Base-by-base conservation (phyloP, 2,113 vertebrate species). In the Mustelus asterias region DNA sequence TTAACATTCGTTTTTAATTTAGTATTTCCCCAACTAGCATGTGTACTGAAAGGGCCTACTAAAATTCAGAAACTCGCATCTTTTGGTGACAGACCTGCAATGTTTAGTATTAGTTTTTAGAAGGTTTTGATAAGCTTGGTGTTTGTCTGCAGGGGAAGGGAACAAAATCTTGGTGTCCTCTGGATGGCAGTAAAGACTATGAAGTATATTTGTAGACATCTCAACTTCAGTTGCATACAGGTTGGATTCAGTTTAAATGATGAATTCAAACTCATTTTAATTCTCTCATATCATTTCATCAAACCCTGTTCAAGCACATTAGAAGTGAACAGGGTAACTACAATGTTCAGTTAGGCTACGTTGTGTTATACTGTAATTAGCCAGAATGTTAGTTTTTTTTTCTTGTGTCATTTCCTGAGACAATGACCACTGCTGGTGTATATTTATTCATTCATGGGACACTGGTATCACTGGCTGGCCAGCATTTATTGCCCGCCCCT, bases 161-260 rank as follows among this genome's bases (percentile, higher is more conserved):
- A 3, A 16, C 69, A 33, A 95, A 29, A 72, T 29, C 41, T 72
- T 76, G 44, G 24, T 94, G 94, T 72, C 94, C 65, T 72, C 67
- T 16, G 24, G 94, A 70, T 95, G 94, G 94, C 94, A 95, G 67
- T 69, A 95, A 18, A 72, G 94, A 33, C 69, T 76, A 48, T 72
- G 41, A 93, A 33, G 24, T 60, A 29, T 33, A 1, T 86, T 86
- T 89, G 86, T 89, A 54, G n/a, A 70, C 65, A 70, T 48, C 65
- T 44, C 1, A 94, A 48, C 41, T 26, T 6, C 33, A 22, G 22
- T 95, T 95, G 8, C 69, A 54, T 33, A 29, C 37, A 76, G 94
- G 10, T 69, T 94, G 7, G 44, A 48, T 48, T 95, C 24, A 14
- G 65, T 90, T 29, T 60, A 70, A 26, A 76, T 95, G n/a, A 20